Conservation (phyloP, 2,797 vertebrate genomes). For the Chloroceryle amazona region DNA sequence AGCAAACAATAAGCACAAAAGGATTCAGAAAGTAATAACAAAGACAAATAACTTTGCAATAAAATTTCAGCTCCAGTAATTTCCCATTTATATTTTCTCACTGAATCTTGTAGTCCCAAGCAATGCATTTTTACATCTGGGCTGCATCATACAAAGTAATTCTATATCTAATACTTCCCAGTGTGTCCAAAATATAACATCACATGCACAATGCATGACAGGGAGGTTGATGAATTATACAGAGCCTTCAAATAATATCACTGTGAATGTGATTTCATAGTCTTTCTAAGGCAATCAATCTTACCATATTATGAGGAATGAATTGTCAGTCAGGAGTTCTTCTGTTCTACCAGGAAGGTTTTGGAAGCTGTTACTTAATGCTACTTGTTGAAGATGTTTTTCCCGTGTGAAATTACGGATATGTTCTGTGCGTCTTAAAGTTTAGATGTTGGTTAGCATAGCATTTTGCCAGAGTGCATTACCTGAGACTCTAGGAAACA, state of each 20-base stretch:
- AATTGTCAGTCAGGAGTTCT: not conserved
- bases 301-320: not conserved
- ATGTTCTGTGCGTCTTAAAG: not conserved
- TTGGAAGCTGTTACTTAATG: not conserved
- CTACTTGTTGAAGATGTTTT: not conserved
- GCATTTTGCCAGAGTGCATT: not conserved
- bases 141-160: conserved; percentile 75
- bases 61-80: conserved; percentile 92
- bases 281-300: conserved; percentile 30
- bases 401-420: not conserved
- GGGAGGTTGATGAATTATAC: not conserved
- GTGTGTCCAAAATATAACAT: conserved; percentile 22
- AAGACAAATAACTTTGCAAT: conserved; percentile 90
- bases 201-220: not conserved
- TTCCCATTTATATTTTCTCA: conserved; percentile 95
- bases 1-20: conserved; percentile 68
- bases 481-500: not conserved
- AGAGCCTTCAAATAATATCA: conserved; percentile 18
- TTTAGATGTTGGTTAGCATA: not conserved
- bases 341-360: not conserved
- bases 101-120: conserved; percentile 87
- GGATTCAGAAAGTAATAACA: conserved; percentile 78
- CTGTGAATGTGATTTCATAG: conserved; percentile 14
- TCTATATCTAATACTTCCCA: conserved; percentile 65
- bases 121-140: conserved; percentile 81